Base-by-base conservation (phyloP, 1,140 invertebrate species). In the Scylla paramamosain region DNA sequence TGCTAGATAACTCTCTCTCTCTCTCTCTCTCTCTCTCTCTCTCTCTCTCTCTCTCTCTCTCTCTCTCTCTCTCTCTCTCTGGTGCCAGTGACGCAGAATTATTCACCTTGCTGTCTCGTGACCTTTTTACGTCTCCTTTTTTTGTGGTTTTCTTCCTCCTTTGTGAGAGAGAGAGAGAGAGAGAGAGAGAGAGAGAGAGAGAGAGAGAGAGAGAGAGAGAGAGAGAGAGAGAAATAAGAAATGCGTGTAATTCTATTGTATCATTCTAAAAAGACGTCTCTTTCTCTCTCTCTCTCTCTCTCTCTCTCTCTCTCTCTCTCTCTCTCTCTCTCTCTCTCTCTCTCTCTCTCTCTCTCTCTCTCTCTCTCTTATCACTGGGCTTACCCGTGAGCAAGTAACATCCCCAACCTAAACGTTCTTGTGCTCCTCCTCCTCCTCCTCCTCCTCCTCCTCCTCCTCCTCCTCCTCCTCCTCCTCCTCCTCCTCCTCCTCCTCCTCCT, bases 11-110 rank as follows among this genome's bases (percentile, higher is more conserved):
- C 87, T 88, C 87, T 88, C 87, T 88, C 87, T 88, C 87, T 88
- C 87, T 88, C 87, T 39, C 87, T 88, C 87, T 88, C 87, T 88
- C 87, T 88, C 87, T 88, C 87, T 88, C 87, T 88, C 87, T 88
- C 87, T 39, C 87, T 88, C 87, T 88, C 87, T 88, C 87, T 88
- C 87, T 88, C 87, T 88, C 87, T 88, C 87, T 88, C 87, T 88
- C 87, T 88, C 67, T 77, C 67, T 77, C 67, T 77, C 67, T 77
- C 67, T 77, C 87, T 88, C 87, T 88, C 87, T 39, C 4, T 48
- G 12, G 28, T 39, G 28, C 7, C 87, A 12, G 28, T 8, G 87
- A 77, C 6, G n/a, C 67, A 77, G 52, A 88, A 88, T 88, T 48
- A 88, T 48, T 31, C 20, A 88, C 46, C 31, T 32, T 48, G 29